These are phyloP conservation scores for Salvelinus fontinalis DNA, from an alignment of 2,113 vertebrate genomes.

Conservation along the genomic window DNA sequence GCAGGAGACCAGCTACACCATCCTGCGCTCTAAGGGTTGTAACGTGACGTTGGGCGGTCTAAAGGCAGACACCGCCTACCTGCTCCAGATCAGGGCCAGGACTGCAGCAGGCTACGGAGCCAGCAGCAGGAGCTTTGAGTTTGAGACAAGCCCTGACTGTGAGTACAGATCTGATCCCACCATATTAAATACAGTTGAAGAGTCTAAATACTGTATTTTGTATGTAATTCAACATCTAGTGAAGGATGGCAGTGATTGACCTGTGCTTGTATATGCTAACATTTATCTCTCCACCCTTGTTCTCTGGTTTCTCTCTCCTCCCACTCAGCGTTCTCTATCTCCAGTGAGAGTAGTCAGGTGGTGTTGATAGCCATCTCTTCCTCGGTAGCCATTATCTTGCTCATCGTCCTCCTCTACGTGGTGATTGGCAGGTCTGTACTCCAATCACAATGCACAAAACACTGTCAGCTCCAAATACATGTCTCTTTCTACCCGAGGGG, in stretches of 20 bases:
- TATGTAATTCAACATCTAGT: too few relatives aligned
- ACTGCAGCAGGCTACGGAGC: constrained; percentile 95
- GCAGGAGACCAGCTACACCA: constrained; percentile 98
- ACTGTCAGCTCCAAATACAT: not conserved
- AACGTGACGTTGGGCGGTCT: constrained; percentile 93
- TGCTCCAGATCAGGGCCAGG: constrained; percentile 95
- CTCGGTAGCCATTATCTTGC: constrained; percentile 90
- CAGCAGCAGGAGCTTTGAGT: constrained; percentile 94
- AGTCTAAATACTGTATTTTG: too few relatives aligned
- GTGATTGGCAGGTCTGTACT: constrained; percentile 89
- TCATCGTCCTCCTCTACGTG: constrained; percentile 90
- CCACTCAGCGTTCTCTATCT: constrained; percentile 93
- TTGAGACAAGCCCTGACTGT: constrained; percentile 98
- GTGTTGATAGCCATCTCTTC: constrained; percentile 94
- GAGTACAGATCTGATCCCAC: constrained; percentile 30
- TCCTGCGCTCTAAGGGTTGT: constrained; percentile 89
- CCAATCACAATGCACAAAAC: constrained; percentile 7
- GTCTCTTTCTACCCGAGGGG: not conserved
- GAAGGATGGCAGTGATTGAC: too few relatives aligned
- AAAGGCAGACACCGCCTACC: constrained; percentile 92
- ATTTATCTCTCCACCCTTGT: not conserved
- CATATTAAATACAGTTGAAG: too few relatives aligned
- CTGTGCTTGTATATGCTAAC: not conserved
- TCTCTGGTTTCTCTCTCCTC: constrained; percentile 22
- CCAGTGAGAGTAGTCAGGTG: constrained; percentile 94